These are phyloP conservation scores for Sebastes aleutianus DNA, from an alignment of 2,797 vertebrate genomes.

Conservation along the genomic window DNA sequence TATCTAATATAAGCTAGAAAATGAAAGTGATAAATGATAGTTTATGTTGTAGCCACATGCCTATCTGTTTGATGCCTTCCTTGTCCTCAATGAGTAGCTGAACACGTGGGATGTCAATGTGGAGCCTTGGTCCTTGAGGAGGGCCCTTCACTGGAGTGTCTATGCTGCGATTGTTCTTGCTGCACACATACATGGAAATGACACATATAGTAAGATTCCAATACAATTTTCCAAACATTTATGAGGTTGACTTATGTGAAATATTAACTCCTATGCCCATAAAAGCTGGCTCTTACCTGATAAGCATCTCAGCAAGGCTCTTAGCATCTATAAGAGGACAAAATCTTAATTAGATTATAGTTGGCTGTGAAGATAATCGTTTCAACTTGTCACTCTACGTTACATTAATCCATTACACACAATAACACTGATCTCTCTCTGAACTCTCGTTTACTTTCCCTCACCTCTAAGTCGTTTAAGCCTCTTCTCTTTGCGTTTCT, in stretches of 20 bases:
- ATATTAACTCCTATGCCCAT: neutral
- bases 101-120: slow-evolving; percentile 98
- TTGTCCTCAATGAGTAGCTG: slow-evolving; percentile 99
- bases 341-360: slow-evolving; percentile 51
- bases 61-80: slow-evolving; percentile 98
- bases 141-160: slow-evolving; percentile 98
- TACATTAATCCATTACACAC: slow-evolving; percentile 6
- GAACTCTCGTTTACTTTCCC: slow-evolving; percentile 14
- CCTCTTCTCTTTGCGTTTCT: slow-evolving; percentile 97
- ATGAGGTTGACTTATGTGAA: neutral
- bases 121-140: slow-evolving; percentile 94
- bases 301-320: slow-evolving; percentile 98
- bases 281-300: slow-evolving; percentile 86
- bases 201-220: neutral
- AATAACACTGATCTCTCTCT: neutral
- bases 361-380: slow-evolving; percentile 14
- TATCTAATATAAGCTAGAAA: neutral
- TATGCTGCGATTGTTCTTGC: slow-evolving; percentile 98
- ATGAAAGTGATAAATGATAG: neutral
- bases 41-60: slow-evolving; percentile 69
- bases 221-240: neutral
- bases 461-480: slow-evolving; percentile 95
- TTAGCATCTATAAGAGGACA: slow-evolving; percentile 89
- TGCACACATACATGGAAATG: slow-evolving; percentile 66
- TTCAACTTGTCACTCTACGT: slow-evolving; percentile 16